phyloP scores from a whole-genome alignment of 2,888 invertebrate genomes.

The Pegoplata infirma region DNA sequence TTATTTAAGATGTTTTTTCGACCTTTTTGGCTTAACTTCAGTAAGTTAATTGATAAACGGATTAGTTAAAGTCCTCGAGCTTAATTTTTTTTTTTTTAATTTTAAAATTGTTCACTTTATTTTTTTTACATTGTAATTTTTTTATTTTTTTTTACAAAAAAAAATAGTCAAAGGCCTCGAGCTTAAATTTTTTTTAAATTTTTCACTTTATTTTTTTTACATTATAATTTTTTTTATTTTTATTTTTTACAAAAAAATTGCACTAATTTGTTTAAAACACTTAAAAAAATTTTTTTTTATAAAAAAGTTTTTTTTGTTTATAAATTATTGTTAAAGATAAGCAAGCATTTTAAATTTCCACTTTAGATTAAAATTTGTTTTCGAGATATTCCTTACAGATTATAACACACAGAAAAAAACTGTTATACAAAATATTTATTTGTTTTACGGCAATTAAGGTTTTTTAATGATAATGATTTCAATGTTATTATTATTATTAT shows the following conservation, averaged over 20 bases:
- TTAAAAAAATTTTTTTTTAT: not conserved
- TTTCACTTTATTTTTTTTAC: not conserved
- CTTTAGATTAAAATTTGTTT: conserved; percentile 37
- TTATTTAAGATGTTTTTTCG: no score
- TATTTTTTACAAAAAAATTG: not conserved
- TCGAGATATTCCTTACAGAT: conserved; percentile 40
- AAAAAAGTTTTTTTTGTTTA: not conserved
- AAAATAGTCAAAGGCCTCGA: no score
- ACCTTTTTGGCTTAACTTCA: no score
- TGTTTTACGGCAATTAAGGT: not conserved
- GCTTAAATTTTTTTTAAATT: no score
- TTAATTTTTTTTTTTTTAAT: no score
- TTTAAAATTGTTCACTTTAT: no score
- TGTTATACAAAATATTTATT: conserved; percentile 8
- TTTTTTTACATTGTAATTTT: no score
- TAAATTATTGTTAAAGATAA: conserved; percentile 20
- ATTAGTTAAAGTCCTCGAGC: no score
- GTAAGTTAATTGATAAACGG: no score
- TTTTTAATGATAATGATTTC: not conserved
- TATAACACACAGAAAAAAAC: conserved; percentile 11
- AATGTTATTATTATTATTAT: conserved; percentile 10
- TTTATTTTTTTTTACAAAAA: no score
- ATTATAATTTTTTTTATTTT: not conserved
- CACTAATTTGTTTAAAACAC: not conserved
- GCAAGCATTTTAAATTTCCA: conserved; percentile 45